phyloP scores from a whole-genome alignment of 92 coral and sea anemone species.

The Siderastrea siderea region DNA sequence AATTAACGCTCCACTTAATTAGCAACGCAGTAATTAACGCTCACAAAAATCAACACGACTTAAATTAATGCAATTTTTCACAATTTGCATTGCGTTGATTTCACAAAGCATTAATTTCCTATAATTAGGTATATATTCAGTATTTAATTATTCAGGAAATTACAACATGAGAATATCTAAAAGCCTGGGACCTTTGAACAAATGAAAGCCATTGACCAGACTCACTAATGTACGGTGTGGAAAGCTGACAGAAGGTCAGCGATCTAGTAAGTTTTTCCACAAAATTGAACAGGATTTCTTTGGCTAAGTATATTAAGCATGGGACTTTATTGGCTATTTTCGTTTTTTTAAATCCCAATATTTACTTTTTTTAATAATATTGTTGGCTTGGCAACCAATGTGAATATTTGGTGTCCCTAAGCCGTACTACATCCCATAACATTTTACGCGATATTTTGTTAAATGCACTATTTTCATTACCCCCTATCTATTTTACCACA shows the following conservation, averaged over 20 bases:
- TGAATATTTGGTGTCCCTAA: background rate
- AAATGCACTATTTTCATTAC: background rate
- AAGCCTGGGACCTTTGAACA: too few species aligned
- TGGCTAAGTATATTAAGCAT: too few species aligned
- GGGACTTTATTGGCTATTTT: background rate
- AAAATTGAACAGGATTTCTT: too few species aligned
- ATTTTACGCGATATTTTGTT: background rate
- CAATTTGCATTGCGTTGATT: background rate
- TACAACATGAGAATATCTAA: too few species aligned
- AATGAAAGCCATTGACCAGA: too few species aligned
- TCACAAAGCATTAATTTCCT: background rate
- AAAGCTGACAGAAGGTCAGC: too few species aligned
- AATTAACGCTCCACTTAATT: background rate
- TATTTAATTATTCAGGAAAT: background rate
- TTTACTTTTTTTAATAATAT: background rate
- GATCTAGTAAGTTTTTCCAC: too few species aligned
- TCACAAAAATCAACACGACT: too few species aligned
- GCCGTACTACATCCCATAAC: background rate
- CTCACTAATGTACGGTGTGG: too few species aligned
- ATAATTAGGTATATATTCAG: background rate
- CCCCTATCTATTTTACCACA: background rate
- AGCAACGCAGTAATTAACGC: background rate
- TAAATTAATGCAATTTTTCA: background rate
- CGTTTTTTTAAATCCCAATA: background rate
- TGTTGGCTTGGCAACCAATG: slow-evolving; percentile 24